Base-by-base conservation (phyloP, 37 sponge, comb jelly and placozoan genomes). In the Corticium candelabrum region DNA sequence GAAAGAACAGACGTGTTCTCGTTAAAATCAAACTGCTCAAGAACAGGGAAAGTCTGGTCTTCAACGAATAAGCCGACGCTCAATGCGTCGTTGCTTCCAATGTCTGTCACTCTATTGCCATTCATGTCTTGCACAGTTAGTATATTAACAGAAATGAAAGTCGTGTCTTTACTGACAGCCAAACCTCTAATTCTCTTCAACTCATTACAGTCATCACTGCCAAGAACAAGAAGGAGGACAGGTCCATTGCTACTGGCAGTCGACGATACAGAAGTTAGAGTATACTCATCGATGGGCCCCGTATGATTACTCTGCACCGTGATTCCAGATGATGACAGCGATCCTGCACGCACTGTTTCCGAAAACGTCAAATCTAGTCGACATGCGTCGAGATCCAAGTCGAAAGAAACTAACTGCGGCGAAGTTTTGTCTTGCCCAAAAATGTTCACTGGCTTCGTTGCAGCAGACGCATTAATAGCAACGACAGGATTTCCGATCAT, bases 81-180 rank as follows among this genome's bases (percentile, higher is more conserved):
- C 73, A 29, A 7, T 70, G 73, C 31, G 31, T 5, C 73, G 31
- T 7, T 5, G 5, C 31, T 5, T 7, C 5, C 33, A 29, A 70
- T 34, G 5, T 7, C 31, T 4, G 21, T 32, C 4, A 70, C 35
- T 4, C 33, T 35, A 29, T 76, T 5, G 39, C 74, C 72, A 5
- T 50, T 68, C 5, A 94, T 40, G 76, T 90, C 91, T 38, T 74
- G 75, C 40, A 94, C 84, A 7, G 91, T 81, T 1, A 67, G 68
- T 7, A 87, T 38, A 32, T 68, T 73, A 0, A 88, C 85, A 37
- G 38, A 79, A 31, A 94, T 74, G 79, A 82, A 94, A 21, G 95
- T 94, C 41, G 86, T 84, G 79, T 88, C 84, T 1, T 56, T 37
- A 37, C 74, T 79, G 50, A 88, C 86, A 31, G 87, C 95, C 1